Evolutionary conservation across 92 coral and sea anemone species (phyloP), one percentile per base, ranked within the genome.

Genomic region (Epizoanthus stellaris): DNA sequence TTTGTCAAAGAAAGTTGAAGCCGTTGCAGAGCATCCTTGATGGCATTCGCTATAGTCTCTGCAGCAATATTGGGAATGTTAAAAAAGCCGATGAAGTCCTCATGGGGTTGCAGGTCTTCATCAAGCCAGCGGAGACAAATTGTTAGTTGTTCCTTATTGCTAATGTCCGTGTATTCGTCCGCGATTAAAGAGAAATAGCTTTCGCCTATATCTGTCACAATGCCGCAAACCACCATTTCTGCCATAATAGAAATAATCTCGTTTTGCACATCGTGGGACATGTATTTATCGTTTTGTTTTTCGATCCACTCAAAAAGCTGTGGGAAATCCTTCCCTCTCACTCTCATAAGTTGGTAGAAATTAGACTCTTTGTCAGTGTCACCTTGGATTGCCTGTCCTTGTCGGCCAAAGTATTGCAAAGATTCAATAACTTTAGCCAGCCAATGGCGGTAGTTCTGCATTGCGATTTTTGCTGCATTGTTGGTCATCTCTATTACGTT

Each of bases 131-230:
- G 82, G 34, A 92, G 81, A 84, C 90, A 83, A 45, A 82, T 73
- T 11, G 95, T 76, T 63, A 92, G 85, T 76, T 92, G 95, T 80
- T 92, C 92, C 49, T 86, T 87, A 85, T 92, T 92, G 45, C 75
- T 69, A 65, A 87, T 71, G 75, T 89, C 89, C 23, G 92, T 92
- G 62, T 84, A 92, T 87, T 92, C 92, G 70, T 92, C 92, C 58
- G 85, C 71, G 70, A 92, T 89, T 59, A 92, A 49, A 42, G 95
- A 85, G 76, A 88, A 88, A 85, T 85, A 85, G 30, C 81, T 59
- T 54, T 71, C 73, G 59, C 82, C 81, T 45, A 84, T 84, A 40
- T 84, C 82, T 73, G 52, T 23, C 39, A 82, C 70, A 82, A 70
- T 82, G 56, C 65, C 75, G 38, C 53, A 38, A 71, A 82, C 67